Evolutionary conservation across 2,797 vertebrate species (phyloP).

Genomic region (Coregonus suidteri): DNA sequence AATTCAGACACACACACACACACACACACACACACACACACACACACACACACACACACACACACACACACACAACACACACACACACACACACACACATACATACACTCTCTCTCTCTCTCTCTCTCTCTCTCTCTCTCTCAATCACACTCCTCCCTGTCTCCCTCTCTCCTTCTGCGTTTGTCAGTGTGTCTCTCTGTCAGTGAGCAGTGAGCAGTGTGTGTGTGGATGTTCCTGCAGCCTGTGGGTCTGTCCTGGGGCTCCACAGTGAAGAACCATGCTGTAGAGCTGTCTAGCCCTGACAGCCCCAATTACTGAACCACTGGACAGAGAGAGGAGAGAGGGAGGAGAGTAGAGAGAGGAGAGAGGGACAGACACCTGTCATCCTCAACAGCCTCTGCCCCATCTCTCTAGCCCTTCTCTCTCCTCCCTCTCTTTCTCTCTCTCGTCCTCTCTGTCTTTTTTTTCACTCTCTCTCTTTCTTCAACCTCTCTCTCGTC

Average conservation of each 20-base stretch:
- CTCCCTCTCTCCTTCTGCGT: constrained; percentile 12
- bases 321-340: neutral
- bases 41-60: too few relatives aligned
- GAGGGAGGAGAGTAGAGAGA: neutral
- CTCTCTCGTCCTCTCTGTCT: neutral
- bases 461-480: too few relatives aligned
- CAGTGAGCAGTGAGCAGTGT: neutral
- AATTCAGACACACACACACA: constrained; percentile 14
- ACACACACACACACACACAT: too few relatives aligned
- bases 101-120: neutral
- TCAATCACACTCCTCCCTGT: neutral
- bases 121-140: neutral
- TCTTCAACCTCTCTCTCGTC: neutral
- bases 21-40: too few relatives aligned
- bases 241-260: constrained; percentile 11
- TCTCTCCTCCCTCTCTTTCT: neutral
- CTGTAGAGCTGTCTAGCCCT: constrained; percentile 39
- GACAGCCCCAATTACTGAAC: constrained; percentile 57
- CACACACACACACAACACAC: too few relatives aligned
- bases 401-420: neutral
- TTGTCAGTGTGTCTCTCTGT: neutral
- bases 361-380: constrained; percentile 40
- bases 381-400: constrained; percentile 33
- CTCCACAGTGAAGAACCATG: neutral
- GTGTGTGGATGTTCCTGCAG: neutral